These are phyloP conservation scores for Onychomys leucogaster DNA, from an alignment of 2,797 vertebrate species.

Conservation along the genomic window DNA sequence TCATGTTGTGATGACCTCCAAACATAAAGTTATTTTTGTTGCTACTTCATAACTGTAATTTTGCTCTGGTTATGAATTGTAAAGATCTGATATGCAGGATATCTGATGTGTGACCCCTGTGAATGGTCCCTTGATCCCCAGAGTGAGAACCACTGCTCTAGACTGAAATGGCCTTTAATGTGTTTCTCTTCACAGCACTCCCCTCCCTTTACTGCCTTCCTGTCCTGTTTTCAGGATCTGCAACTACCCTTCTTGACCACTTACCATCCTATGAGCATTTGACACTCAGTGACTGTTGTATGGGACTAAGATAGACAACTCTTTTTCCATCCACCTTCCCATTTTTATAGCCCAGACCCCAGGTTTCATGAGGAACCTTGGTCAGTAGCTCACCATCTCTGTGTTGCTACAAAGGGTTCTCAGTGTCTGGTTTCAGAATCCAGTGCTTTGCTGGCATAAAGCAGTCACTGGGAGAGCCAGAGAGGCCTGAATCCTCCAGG, in stretches of 20 bases:
- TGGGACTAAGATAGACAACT: not conserved
- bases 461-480: fast-evolving
- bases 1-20: not conserved
- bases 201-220: fast-evolving
- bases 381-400: not conserved
- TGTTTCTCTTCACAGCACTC: not conserved
- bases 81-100: not conserved
- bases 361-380: not conserved
- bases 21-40: not conserved
- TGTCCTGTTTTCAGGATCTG: not conserved
- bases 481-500: not conserved
- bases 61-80: not conserved
- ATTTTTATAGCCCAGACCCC: not conserved
- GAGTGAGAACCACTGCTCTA: not conserved
- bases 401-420: not conserved
- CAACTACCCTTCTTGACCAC: not conserved
- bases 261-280: not conserved
- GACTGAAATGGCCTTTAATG: not conserved
- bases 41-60: not conserved
- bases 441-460: not conserved
- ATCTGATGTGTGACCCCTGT: too few relatives aligned
- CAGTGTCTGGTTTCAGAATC: not conserved
- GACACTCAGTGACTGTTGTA: not conserved
- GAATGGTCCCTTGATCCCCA: not conserved
- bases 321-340: not conserved